phyloP scores from a whole-genome alignment of 2,797 vertebrate genomes.

The Ispidina lecontei region DNA sequence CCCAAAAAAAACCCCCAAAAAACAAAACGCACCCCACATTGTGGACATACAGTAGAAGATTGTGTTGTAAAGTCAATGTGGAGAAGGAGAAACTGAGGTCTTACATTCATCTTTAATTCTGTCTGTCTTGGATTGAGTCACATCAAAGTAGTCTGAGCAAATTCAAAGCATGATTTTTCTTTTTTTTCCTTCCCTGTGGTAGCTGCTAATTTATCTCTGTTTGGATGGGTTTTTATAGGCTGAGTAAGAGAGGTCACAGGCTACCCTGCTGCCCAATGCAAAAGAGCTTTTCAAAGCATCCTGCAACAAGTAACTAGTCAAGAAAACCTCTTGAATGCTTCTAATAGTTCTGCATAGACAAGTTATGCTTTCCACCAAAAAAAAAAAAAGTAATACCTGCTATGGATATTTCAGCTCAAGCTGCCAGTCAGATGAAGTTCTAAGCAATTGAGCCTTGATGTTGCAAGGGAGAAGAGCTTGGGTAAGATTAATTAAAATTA shows the following conservation, averaged over 20 bases:
- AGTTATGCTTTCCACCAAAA: background rate
- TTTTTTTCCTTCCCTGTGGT: background rate
- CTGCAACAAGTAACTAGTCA: background rate
- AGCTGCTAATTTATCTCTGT: background rate
- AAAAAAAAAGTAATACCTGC: background rate
- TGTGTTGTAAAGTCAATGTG: background rate
- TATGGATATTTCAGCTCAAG: background rate
- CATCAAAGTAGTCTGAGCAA: background rate
- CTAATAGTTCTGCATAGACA: background rate
- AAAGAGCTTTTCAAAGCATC: background rate
- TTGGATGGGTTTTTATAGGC: background rate
- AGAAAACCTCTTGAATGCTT: background rate
- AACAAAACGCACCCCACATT: background rate
- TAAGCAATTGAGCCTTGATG: background rate
- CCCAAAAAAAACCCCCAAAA: background rate
- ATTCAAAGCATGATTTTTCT: background rate
- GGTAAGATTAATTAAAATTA: constrained; percentile 49
- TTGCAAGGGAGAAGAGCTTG: background rate
- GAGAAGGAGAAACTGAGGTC: background rate
- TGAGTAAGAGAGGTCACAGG: background rate
- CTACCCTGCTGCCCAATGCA: background rate
- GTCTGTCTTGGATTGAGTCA: background rate
- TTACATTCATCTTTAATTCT: background rate
- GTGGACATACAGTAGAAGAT: background rate
- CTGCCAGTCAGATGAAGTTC: background rate